These are phyloP conservation scores for Mnemiopsis leidyi DNA, from an alignment of 37 sponge, comb jelly and placozoan genomes.

Conservation along the genomic window DNA sequence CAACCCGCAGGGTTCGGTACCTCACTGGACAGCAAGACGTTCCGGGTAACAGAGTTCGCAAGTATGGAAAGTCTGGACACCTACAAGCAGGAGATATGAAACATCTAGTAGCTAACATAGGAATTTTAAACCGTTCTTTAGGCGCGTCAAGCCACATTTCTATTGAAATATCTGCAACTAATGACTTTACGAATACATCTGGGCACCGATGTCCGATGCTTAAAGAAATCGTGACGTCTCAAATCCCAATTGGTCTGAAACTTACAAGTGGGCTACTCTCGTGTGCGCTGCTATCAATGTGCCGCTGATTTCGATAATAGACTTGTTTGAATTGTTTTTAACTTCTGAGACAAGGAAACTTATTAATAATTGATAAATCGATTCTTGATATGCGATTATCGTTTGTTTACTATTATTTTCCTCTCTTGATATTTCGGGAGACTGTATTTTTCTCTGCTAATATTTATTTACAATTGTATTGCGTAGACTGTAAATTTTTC, in stretches of 20 bases:
- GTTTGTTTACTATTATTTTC: not conserved
- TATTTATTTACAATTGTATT: not conserved
- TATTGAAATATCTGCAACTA: too few relatives aligned
- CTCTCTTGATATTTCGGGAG: not conserved
- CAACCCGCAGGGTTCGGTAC: constrained; percentile 49
- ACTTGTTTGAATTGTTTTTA: not conserved
- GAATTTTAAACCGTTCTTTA: not conserved
- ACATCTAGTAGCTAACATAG: not conserved
- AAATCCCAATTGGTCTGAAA: too few relatives aligned
- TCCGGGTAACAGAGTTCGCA: constrained; percentile 1
- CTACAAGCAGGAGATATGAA: constrained; percentile 35
- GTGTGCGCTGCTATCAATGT: too few relatives aligned
- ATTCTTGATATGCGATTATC: not conserved
- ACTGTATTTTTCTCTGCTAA: not conserved
- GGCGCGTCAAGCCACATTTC: too few relatives aligned
- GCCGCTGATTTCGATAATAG: not conserved
- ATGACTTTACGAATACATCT: too few relatives aligned
- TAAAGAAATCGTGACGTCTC: too few relatives aligned
- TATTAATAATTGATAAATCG: not conserved
- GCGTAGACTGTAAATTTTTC: not conserved
- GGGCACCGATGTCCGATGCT: too few relatives aligned
- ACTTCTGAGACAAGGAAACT: not conserved
- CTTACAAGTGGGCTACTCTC: too few relatives aligned
- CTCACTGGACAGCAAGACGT: not conserved
- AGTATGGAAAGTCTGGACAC: constrained; percentile 57